Evolutionary conservation across 2,797 vertebrate species (phyloP).

Genomic region (Paedocypris micromegethes): DNA sequence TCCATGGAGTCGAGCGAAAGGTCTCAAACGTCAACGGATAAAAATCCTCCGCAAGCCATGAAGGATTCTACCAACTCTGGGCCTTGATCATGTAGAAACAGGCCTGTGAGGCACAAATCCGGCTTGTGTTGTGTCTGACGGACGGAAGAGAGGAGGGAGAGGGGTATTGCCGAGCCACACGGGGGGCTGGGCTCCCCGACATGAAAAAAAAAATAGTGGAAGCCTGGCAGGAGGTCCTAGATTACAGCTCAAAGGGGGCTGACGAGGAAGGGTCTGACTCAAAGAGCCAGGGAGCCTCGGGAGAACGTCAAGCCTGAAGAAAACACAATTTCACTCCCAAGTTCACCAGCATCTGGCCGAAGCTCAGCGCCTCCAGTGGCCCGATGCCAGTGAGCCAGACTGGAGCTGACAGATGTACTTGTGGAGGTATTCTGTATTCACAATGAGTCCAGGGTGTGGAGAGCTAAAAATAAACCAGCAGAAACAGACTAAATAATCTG

Average conservation of each 20-base stretch:
- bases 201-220: constrained; percentile 22
- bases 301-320: constrained; percentile 58
- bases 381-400: constrained; percentile 48
- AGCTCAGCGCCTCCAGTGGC: constrained; percentile 47
- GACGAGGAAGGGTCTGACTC: constrained; percentile 47
- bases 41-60: constrained; percentile 6
- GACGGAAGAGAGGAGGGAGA: constrained; percentile 9
- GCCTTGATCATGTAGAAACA: constrained; percentile 30
- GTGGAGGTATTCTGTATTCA: constrained; percentile 58
- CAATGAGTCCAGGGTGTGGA: constrained; percentile 60
- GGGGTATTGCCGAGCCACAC: constrained; percentile 16
- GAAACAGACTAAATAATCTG: constrained; percentile 19
- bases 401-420: constrained; percentile 55
- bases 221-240: constrained; percentile 47
- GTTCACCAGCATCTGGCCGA: constrained; percentile 45
- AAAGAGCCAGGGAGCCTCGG: constrained; percentile 47
- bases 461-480: constrained; percentile 64
- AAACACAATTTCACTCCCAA: constrained; percentile 52
- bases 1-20: not conserved
- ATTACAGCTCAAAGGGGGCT: constrained; percentile 53
- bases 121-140: constrained; percentile 17
- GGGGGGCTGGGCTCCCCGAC: constrained; percentile 20
- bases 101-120: constrained; percentile 24
- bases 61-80: constrained; percentile 4
- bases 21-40: not conserved